Base-by-base conservation (phyloP, 2,113 vertebrate genomes). In the Propithecus coquereli region DNA sequence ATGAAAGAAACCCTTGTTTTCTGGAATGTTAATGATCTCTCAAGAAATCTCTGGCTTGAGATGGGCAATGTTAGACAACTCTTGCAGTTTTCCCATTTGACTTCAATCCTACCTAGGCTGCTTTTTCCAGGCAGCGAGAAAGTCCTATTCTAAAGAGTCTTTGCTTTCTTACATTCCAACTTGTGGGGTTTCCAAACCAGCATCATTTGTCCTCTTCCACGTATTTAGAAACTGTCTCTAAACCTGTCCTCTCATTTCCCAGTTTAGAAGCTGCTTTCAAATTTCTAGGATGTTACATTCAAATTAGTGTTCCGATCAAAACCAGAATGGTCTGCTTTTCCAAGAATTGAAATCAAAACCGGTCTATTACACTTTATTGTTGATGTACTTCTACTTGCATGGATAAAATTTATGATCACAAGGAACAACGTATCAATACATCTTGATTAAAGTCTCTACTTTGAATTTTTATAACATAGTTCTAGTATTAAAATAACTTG, bases 361-460 rank as follows among this genome's bases (percentile, higher is more conserved):
- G 87, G 25, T 79, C 54, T 91, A 6, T 90, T 84, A 87, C 68
- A 70, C 22, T 96, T 68, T 80, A 40, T 87, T 76, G 11, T 87
- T 89, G n/a, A 91, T 87, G 14, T 71, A 50, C 3, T 45, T 92
- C 20, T 90, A 11, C 27, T 63, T 94, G 17, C 47, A 9, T 54
- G 23, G 20, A 30, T 89, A 59, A 86, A 83, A 74, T 77, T 80
- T 88, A 32, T 47, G 73, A 43, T 94, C 47, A 95, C 20, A 43
- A 40, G 40, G 37, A 88, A 77, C 22, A 90, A 85, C 40, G 40
- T 87, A 23, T 77, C 68, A 84, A 43, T 30, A 88, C 73, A 66
- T 89, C 65, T 92, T 95, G n/a, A 90, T 66, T 87, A 47, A 95
- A 83, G 81, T 90, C 65, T 90, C 71, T 73, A 40, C 57, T 90